phyloP scores from a whole-genome alignment of 1,140 invertebrate species.

The Thrips palmi region DNA sequence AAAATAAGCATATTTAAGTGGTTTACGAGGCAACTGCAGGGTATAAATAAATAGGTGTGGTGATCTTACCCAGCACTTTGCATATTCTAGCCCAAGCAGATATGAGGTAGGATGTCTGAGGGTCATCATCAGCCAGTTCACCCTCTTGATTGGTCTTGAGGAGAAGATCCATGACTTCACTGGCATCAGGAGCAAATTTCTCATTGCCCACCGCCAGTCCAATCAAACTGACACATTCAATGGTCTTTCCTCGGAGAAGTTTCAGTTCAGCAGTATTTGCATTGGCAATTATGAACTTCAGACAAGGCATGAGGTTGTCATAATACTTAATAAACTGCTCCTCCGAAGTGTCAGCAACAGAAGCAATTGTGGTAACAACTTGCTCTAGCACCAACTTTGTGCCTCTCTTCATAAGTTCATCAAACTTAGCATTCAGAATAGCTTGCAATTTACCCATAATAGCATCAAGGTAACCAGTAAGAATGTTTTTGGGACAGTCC shows the following conservation, averaged over 20 bases:
- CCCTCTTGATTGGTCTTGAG: constrained; percentile 72
- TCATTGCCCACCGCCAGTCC: constrained; percentile 92
- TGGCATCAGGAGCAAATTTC: constrained; percentile 86
- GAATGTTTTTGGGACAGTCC: constrained; percentile 89
- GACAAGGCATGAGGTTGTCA: constrained; percentile 76
- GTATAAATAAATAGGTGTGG: constrained; percentile 1
- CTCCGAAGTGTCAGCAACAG: constrained; percentile 95
- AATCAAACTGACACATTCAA: constrained; percentile 97
- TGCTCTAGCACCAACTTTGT: constrained; percentile 96
- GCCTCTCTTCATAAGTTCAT: constrained; percentile 81
- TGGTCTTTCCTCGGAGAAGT: constrained; percentile 84
- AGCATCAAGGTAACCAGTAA: constrained; percentile 74
- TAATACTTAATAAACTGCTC: constrained; percentile 77
- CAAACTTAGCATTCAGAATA: constrained; percentile 83
- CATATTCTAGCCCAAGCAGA: constrained; percentile 98
- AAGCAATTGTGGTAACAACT: constrained; percentile 93
- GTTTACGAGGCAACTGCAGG: neutral
- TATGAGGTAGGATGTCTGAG: constrained; percentile 94
- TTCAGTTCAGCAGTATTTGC: constrained; percentile 74
- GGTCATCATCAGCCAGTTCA: constrained; percentile 82
- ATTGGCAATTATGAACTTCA: constrained; percentile 96
- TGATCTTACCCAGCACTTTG: constrained; percentile 66
- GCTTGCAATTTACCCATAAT: constrained; percentile 84
- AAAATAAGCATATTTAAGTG: neutral
- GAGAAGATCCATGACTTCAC: constrained; percentile 91